A percentile compares a stretch with the other conserved stretches of the same genome.
Conservation (phyloP, 2,797 vertebrate species). For the Manis crassicaudata region DNA sequence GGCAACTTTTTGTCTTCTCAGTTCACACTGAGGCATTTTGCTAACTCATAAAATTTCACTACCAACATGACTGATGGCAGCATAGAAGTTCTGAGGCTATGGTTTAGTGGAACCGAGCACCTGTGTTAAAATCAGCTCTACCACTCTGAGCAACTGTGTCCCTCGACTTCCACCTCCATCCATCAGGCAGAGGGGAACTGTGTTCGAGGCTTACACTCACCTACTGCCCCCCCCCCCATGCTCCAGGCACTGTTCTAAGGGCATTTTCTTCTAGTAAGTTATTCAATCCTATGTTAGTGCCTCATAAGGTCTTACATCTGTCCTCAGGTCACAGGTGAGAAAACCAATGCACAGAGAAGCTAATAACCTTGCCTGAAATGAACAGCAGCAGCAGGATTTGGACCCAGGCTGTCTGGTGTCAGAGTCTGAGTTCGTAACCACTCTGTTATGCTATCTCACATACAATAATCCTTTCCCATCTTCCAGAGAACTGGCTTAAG, state of each 20-base stretch:
- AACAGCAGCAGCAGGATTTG: neutral
- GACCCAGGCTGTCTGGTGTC: neutral
- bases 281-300: neutral
- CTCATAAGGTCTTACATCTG: neutral
- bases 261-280: neutral
- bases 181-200: neutral
- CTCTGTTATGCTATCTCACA: neutral
- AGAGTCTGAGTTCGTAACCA: neutral
- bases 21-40: neutral
- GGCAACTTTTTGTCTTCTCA: neutral
- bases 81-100: neutral
- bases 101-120: neutral
- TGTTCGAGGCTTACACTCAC: neutral
- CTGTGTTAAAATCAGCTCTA: neutral
- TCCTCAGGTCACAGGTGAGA: neutral
- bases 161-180: neutral
- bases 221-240: fast-evolving
- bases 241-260: neutral
- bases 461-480: neutral
- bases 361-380: neutral
- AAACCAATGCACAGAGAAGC: neutral
- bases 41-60: slow-evolving; percentile 8
- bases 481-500: neutral
- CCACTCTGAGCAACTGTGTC: neutral
- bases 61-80: neutral